Evolutionary conservation across 1,140 invertebrate species (phyloP), one percentile per base, ranked within the genome.

Genomic region (Dendrolimus kikuchii): DNA sequence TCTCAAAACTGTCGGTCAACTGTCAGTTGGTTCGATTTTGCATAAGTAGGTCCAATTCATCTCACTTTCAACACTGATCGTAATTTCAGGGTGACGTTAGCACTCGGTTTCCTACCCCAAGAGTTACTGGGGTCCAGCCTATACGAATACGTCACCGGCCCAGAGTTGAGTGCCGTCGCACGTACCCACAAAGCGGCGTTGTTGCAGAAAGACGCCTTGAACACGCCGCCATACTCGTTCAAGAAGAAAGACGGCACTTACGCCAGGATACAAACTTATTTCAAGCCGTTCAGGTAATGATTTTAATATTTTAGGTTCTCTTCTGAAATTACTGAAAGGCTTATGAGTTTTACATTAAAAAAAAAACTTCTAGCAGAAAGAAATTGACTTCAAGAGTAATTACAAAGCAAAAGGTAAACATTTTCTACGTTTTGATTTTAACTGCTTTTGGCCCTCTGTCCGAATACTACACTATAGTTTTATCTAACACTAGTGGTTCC

Each of bases 101-200:
- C 96, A 9, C 88, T 97, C 38, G 96, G 96, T 5, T 98, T 95
- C 87, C 88, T 98, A 49, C 96, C 96, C 3, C 97, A 98, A 88
- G 96, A 98, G 88, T 82, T 98, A 36, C 83, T 98, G 8, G 96
- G 96, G 6, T 96, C 95, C 2, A 97, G 95, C 67, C 94, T 98
- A 88, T 98, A 98, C 80, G 96, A 98, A 81, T 97, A 97, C 87
- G 96, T 95, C 72, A 92, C 95, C 71, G 92, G 92, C 52, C 93
- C 95, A 47, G 96, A 98, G 77, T 93, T 98, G 56, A 85, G 90
- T 8, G 89, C 91, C 5, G 87, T 98, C 52, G 94, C 95, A 36
- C 93, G 96, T 67, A 92, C 93, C 48, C 96, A 98, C 81, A 95
- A 96, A 89, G 89, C 91, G 64, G 94, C 92, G 4, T 88, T 96